These are phyloP conservation scores for Misgurnus anguillicaudatus DNA, from an alignment of 2,113 vertebrate species.

Conservation along the genomic window DNA sequence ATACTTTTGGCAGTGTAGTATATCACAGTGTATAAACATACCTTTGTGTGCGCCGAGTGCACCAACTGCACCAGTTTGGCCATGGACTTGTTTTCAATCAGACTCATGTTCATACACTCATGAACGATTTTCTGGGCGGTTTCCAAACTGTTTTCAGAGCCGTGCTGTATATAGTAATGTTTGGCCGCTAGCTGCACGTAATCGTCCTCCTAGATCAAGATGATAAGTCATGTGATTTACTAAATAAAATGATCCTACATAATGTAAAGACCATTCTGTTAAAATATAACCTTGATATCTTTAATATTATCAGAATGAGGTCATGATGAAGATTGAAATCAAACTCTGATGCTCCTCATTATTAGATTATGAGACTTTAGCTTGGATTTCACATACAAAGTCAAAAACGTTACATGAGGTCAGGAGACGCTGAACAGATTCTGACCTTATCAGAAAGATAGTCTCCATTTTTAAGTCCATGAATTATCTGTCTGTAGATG, in stretches of 20 bases:
- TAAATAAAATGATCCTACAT: no score
- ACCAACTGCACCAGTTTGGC: slow-evolving; percentile 82
- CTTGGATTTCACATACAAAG: no score
- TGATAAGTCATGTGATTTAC: not conserved
- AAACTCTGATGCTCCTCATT: no score
- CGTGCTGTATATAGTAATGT: slow-evolving; percentile 82
- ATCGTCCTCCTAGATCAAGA: slow-evolving; percentile 81
- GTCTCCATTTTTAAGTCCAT: slow-evolving; percentile 80
- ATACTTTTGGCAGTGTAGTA: not conserved
- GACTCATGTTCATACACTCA: slow-evolving; percentile 77
- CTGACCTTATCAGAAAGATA: slow-evolving; percentile 87
- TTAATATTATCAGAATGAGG: no score
- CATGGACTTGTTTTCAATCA: slow-evolving; percentile 80
- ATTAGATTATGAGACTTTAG: no score
- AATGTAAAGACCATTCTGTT: no score
- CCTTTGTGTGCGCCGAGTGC: slow-evolving; percentile 74
- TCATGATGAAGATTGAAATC: no score
- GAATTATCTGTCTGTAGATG: slow-evolving; percentile 88
- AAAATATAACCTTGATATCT: no score
- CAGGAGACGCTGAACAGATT: not conserved
- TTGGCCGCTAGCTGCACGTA: slow-evolving; percentile 81
- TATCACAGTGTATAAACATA: slow-evolving; percentile 56
- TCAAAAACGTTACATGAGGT: no score
- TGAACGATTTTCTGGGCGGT: slow-evolving; percentile 76
- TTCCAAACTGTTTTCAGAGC: slow-evolving; percentile 63